Base-by-base conservation (phyloP, 1,140 invertebrate genomes). In the Mamestra configurata region DNA sequence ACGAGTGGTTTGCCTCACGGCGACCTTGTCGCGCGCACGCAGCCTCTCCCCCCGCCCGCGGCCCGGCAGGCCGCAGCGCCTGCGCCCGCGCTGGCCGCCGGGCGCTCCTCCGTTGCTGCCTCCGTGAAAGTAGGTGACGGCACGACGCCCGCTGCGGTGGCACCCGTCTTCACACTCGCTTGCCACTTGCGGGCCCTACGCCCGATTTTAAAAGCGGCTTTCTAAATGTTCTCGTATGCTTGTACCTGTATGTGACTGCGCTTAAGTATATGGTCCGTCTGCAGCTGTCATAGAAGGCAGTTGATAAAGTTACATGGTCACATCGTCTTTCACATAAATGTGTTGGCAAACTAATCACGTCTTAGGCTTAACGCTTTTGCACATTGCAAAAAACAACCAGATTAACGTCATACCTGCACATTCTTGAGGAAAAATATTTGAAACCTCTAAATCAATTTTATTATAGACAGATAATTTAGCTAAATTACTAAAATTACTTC, bases 1-100 rank as follows among this genome's bases (percentile, higher is more conserved):
- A 87, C 89, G 90, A 93, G 93, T 93, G 92, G 92, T 93, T 94
- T 92, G 93, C 93, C 93, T 94, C 90, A 92, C 89, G 86, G 86
- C 92, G 93, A 94, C 92, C 93, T 94, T 94, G 93, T 88, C 80
- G 81, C 85, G 82, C 80, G 72, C 77, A 79, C 71, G 80, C 81
- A 64, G 35, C 73, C 46, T 53, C 71, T 43, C 35, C 70, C 40
- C 77, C 18, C 49, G 24, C 79, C 79, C 59, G 78, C 37, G 37
- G 64, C 66, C 53, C 59, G 81, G 31, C 59, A 1, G 27, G 27
- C 35, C 59, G 64, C 81, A 64, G 55, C 40, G 73, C 73, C 57
- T 76, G 55, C 73, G 73, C 57, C 57, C 37, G 64, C 73, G 27
- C 27, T 5, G n/a, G 27, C 57, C 40, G 73, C 73, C 73, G 82